Base-by-base conservation (phyloP, 2,888 invertebrate species). In the Tenthredo mesomela region DNA sequence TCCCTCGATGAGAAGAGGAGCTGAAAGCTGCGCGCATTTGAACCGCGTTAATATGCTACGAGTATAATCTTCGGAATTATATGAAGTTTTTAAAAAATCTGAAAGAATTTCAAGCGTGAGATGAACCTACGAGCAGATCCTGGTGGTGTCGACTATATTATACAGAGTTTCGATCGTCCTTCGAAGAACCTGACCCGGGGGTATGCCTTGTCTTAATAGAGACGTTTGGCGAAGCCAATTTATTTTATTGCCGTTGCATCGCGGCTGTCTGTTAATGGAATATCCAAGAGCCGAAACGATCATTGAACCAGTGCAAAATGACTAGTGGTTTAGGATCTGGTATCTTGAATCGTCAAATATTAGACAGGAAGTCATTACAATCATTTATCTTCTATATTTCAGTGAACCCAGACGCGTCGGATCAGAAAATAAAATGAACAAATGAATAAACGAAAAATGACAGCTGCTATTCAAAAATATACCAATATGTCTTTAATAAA, bases 221-320 rank as follows among this genome's bases (percentile, higher is more conserved):
- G 78, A 78, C n/a, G 40, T 58, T 54, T 61, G 58, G 29, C 58
- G 47, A 78, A 78, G 58, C 29, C 67, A 82, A 65, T 82, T 67
- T 82, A 82, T 65, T 82, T 67, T 65, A 82, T 25, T 65, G 82
- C 82, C 65, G 82, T 82, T 67, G 82, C 82, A 82, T 43, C 37
- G 43, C 47, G 82, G 83, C 71, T 80, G 85, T 83, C 87, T 87
- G 87, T 86, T 87, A 88, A 87, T 89, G 87, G 86, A 85, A 86
- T 86, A 86, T 86, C 86, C 88, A 88, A 87, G 85, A 86, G 85
- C 85, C 86, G 86, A 87, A 85, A 89, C 87, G 88, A 87, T 75
- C 89, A 86, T 88, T 89, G 88, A 89, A 88, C 88, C 86, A 84
- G 73, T 84, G 84, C 85, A 65, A 88, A 86, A 87, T 89, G 88